These are phyloP conservation scores for Nothoprocta pentlandii DNA, from an alignment of 2,113 vertebrate species.

Conservation along the genomic window DNA sequence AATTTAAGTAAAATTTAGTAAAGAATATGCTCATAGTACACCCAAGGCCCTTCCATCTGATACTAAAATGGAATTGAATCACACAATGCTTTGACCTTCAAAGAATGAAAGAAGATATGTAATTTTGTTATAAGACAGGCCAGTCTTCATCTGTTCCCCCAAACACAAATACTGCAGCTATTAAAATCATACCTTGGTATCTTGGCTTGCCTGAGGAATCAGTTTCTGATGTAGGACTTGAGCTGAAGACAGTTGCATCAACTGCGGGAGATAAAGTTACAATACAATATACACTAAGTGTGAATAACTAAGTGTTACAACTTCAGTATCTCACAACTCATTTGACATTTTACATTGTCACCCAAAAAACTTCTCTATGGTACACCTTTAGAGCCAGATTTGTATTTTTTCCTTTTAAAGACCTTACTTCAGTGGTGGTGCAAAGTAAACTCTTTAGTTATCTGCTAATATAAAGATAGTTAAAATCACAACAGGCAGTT, in stretches of 20 bases:
- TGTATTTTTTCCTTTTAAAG: background rate
- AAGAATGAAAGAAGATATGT: background rate
- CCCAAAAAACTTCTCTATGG: background rate
- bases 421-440: background rate
- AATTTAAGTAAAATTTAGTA: background rate
- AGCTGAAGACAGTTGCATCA: slow-evolving; percentile 89
- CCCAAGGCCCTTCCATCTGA: background rate
- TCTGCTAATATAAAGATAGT: background rate
- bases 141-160: background rate
- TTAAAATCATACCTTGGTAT: slow-evolving; percentile 84
- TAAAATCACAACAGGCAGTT: slow-evolving; percentile 14
- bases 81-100: background rate
- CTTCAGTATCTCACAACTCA: background rate
- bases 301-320: background rate
- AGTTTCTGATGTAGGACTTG: slow-evolving; percentile 89
- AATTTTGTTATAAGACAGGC: background rate
- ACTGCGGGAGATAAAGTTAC: slow-evolving; percentile 66
- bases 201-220: slow-evolving; percentile 91
- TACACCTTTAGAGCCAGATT: background rate
- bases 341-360: background rate
- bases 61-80: background rate
- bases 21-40: background rate
- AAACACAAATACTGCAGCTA: background rate
- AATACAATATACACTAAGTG: background rate
- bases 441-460: background rate